Conservation (phyloP, 2,113 vertebrate species). For the Trinectes maculatus region DNA sequence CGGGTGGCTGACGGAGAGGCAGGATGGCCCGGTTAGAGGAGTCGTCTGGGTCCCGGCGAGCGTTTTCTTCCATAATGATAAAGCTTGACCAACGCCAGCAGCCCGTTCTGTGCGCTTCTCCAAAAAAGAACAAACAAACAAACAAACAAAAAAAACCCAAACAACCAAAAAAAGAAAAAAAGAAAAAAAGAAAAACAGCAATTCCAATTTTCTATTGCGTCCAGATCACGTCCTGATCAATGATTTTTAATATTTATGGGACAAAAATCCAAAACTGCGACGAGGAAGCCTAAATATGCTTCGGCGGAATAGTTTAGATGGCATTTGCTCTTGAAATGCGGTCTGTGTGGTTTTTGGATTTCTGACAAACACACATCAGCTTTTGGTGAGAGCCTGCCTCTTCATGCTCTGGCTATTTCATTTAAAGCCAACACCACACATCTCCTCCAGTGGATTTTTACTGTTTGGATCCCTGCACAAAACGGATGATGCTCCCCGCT, state of each 20-base stretch:
- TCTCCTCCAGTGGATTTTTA: too few relatives aligned
- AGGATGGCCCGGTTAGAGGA: conserved; percentile 77
- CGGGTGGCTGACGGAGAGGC: conserved; percentile 83
- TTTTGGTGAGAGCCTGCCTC: conserved; percentile 22
- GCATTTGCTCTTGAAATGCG: conserved; percentile 30
- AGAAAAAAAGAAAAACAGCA: too few relatives aligned
- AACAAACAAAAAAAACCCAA: too few relatives aligned
- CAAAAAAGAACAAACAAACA: too few relatives aligned
- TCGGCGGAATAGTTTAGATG: conserved; percentile 15
- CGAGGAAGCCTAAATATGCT: background rate
- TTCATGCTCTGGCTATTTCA: conserved; percentile 19
- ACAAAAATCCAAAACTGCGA: background rate
- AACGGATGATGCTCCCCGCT: conserved; percentile 29
- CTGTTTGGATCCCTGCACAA: conserved; percentile 24
- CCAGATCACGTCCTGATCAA: background rate
- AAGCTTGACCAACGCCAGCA: conserved; percentile 46
- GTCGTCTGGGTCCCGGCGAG: conserved; percentile 74
- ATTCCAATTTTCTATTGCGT: conserved; percentile 39
- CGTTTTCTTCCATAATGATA: conserved; percentile 87
- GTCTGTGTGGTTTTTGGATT: conserved; percentile 48
- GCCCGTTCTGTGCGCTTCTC: conserved; percentile 34
- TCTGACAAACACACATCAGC: conserved; percentile 74
- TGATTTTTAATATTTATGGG: background rate
- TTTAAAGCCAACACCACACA: too few relatives aligned
- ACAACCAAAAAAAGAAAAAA: too few relatives aligned